These are phyloP conservation scores for Euphydryas editha DNA, from an alignment of 2,888 invertebrate species.

Conservation along the genomic window DNA sequence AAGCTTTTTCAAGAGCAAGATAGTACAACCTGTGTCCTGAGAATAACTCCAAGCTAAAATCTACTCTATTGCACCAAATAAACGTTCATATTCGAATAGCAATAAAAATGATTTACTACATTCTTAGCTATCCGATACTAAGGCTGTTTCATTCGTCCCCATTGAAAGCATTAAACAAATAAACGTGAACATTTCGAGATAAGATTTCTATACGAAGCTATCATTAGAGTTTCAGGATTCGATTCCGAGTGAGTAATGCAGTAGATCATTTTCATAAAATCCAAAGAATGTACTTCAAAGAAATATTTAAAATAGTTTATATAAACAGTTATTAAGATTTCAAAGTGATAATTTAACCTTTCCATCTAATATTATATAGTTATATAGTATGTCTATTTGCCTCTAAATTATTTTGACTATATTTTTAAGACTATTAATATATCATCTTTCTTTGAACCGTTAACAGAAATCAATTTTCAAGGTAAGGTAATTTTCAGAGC, in stretches of 20 bases:
- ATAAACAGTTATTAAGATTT: background rate
- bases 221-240: constrained; percentile 55
- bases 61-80: constrained; percentile 17
- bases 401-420: too few relatives aligned
- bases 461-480: too few relatives aligned
- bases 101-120: constrained; percentile 42
- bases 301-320: background rate
- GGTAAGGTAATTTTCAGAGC: too few relatives aligned
- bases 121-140: constrained; percentile 58
- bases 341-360: too few relatives aligned
- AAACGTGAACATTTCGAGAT: constrained; percentile 72
- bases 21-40: constrained; percentile 57
- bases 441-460: too few relatives aligned
- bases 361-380: too few relatives aligned
- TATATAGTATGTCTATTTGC: too few relatives aligned
- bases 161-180: constrained; percentile 82
- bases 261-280: background rate
- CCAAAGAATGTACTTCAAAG: background rate
- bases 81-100: constrained; percentile 35
- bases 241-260: constrained; percentile 14
- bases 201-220: constrained; percentile 70
- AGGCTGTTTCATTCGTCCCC: constrained; percentile 79
- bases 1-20: constrained; percentile 77
- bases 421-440: too few relatives aligned
- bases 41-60: constrained; percentile 35